These are phyloP conservation scores for Adelges cooleyi DNA, from an alignment of 1,140 invertebrate genomes.

Conservation along the genomic window DNA sequence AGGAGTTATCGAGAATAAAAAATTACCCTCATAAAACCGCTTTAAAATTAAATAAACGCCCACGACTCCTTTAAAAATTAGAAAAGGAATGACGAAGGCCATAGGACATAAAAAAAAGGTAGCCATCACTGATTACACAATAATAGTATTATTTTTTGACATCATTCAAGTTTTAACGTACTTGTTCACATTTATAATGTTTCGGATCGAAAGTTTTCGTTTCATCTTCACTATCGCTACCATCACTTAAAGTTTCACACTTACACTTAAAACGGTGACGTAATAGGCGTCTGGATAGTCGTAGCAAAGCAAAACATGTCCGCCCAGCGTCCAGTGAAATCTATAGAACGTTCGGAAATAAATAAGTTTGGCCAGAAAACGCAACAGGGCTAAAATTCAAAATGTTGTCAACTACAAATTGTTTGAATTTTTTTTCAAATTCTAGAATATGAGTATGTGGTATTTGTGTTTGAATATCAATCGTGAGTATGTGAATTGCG, in stretches of 20 bases:
- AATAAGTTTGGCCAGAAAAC: too few relatives aligned
- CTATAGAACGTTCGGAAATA: too few relatives aligned
- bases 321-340: constrained; percentile 7
- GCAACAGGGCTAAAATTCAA: background rate
- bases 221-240: background rate
- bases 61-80: too few relatives aligned
- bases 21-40: too few relatives aligned
- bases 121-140: too few relatives aligned
- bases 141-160: too few relatives aligned
- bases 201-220: background rate
- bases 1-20: too few relatives aligned
- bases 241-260: background rate
- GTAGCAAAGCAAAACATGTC: background rate
- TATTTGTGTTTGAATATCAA: background rate
- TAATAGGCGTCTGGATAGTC: background rate
- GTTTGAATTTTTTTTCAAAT: background rate
- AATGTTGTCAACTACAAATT: background rate
- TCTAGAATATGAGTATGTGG: background rate
- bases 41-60: too few relatives aligned
- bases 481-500: background rate
- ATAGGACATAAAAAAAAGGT: too few relatives aligned
- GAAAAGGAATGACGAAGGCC: too few relatives aligned
- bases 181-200: background rate
- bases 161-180: background rate
- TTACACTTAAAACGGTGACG: background rate